These are phyloP conservation scores for Actinia tenebrosa DNA, from an alignment of 64 coral and sea anemone genomes.

Conservation along the genomic window DNA sequence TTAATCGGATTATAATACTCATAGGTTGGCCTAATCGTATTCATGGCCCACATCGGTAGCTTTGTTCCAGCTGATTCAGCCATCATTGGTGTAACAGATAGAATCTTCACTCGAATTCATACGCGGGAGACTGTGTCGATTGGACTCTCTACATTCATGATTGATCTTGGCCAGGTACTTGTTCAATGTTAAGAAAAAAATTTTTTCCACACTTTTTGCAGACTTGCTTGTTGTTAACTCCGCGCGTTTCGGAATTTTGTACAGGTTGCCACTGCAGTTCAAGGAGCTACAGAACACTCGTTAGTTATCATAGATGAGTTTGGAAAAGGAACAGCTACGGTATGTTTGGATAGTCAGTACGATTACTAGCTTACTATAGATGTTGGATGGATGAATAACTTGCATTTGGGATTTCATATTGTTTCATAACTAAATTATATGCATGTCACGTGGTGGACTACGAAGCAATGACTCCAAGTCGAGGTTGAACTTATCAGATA, in stretches of 20 bases:
- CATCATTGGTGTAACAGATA: constrained; percentile 74
- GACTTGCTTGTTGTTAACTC: not conserved
- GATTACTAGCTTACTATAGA: no score
- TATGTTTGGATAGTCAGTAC: constrained; percentile 15
- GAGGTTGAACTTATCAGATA: no score
- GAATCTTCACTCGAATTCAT: constrained; percentile 97
- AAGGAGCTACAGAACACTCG: constrained; percentile 68
- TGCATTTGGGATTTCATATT: no score
- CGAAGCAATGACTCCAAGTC: no score
- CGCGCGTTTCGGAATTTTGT: not conserved
- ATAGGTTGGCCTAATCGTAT: constrained; percentile 89
- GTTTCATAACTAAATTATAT: no score
- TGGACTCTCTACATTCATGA: constrained; percentile 96
- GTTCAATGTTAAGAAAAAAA: not conserved
- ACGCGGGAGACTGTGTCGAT: constrained; percentile 93
- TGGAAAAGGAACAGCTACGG: constrained; percentile 98
- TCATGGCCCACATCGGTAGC: constrained; percentile 91
- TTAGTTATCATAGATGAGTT: constrained; percentile 98
- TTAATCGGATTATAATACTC: not conserved
- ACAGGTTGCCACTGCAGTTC: constrained; percentile 84
- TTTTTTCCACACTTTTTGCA: not conserved
- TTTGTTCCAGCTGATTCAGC: constrained; percentile 96
- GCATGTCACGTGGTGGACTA: no score
- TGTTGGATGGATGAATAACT: no score
- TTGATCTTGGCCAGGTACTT: constrained; percentile 89